phyloP scores from a whole-genome alignment of 2,888 invertebrate species.

The Sialis fuliginosa region DNA sequence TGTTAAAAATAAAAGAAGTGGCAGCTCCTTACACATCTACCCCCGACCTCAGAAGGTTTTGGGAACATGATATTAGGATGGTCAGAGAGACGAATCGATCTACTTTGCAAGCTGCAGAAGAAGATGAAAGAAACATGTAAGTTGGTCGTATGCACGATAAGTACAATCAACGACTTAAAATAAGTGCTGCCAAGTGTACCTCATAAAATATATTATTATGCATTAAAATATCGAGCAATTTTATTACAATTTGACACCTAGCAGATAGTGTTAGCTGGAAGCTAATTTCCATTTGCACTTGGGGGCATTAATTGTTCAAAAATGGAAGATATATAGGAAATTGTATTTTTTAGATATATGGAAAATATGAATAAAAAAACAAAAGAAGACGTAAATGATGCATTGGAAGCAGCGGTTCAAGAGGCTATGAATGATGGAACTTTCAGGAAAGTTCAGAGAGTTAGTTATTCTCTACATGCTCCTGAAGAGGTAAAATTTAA shows the following conservation, averaged over 20 bases:
- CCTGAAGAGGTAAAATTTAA: constrained; percentile 38
- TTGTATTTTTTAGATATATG: constrained; percentile 24
- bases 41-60: constrained; percentile 48
- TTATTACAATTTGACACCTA: too few relatives aligned
- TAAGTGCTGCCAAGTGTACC: too few relatives aligned
- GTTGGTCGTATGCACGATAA: too few relatives aligned
- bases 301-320: not conserved
- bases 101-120: constrained; percentile 2
- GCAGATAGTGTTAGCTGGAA: too few relatives aligned
- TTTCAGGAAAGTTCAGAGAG: constrained; percentile 49
- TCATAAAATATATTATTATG: too few relatives aligned
- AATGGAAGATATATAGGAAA: too few relatives aligned
- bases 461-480: constrained; percentile 52
- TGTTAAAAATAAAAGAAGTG: constrained; percentile 71
- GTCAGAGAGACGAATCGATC: constrained; percentile 49
- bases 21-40: constrained; percentile 64
- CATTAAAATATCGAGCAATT: too few relatives aligned
- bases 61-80: constrained; percentile 65
- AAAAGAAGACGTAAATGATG: constrained; percentile 36
- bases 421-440: constrained; percentile 51
- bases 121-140: constrained; percentile 5
- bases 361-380: constrained; percentile 25
- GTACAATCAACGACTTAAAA: too few relatives aligned
- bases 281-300: too few relatives aligned
- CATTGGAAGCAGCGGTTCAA: constrained; percentile 43